Percentiles rank a stretch among this genome's conserved stretches.
phyloP scores from a whole-genome alignment of 2,797 vertebrate genomes.

The Acomys russatus region DNA sequence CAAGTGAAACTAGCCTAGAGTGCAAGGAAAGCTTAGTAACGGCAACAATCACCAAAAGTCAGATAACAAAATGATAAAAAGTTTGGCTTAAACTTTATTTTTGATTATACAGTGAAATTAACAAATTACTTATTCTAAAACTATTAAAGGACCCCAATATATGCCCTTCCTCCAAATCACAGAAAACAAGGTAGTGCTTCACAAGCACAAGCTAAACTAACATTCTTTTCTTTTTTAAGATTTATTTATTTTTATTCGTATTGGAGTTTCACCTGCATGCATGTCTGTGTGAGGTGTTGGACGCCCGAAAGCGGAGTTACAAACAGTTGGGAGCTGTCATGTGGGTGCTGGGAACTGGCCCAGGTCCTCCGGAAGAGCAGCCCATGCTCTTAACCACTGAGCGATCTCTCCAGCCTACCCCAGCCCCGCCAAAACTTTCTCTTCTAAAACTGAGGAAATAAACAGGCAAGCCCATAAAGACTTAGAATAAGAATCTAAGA shows the following conservation, averaged over 20 bases:
- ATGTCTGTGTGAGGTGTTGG: too few species aligned
- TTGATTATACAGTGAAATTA: not conserved
- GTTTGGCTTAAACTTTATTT: slow-evolving; percentile 18
- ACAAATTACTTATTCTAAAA: slow-evolving; percentile 7
- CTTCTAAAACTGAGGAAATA: not conserved
- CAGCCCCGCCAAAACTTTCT: not conserved
- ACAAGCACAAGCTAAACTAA: not conserved
- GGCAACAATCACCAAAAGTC: not conserved
- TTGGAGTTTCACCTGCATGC: too few species aligned
- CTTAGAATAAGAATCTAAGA: slow-evolving; percentile 2
- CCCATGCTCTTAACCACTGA: too few species aligned
- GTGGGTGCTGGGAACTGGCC: too few species aligned
- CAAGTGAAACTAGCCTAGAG: not conserved
- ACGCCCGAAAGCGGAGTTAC: too few species aligned
- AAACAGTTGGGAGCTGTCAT: too few species aligned
- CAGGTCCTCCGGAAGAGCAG: too few species aligned
- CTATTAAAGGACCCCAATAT: not conserved
- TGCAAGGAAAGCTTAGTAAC: not conserved
- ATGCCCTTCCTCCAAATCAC: not conserved
- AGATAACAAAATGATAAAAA: slow-evolving; percentile 22
- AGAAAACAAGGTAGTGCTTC: not conserved
- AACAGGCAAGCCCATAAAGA: not conserved
- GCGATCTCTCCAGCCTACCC: too few species aligned
- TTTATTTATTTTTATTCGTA: too few species aligned
- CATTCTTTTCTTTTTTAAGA: too few species aligned